These are phyloP conservation scores for Lynx canadensis DNA, from an alignment of 2,113 vertebrate species.

Conservation along the genomic window DNA sequence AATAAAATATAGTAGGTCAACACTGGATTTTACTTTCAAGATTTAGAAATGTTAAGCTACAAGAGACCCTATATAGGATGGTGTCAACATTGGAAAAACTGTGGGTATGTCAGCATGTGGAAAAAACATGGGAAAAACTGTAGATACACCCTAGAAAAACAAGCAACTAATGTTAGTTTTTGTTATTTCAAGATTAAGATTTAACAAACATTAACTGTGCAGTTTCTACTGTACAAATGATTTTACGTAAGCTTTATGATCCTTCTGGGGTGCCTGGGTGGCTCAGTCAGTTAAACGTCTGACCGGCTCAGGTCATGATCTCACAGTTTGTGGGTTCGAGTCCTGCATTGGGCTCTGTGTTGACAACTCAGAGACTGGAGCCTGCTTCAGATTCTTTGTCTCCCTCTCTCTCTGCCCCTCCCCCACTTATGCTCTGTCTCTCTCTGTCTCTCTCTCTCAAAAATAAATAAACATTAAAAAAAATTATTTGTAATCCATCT, in stretches of 20 bases:
- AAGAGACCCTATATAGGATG: not conserved
- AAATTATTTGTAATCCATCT: conserved; percentile 20
- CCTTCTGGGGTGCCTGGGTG: not conserved
- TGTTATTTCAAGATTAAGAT: conserved; percentile 41
- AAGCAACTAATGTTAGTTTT: conserved; percentile 32
- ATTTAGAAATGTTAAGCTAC: conserved; percentile 43
- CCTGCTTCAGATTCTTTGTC: no score
- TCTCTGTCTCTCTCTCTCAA: no score
- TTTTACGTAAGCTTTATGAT: conserved; percentile 26
- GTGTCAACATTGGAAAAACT: conserved; percentile 22
- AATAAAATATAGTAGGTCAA: conserved; percentile 46
- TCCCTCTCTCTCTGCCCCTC: no score
- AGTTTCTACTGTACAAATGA: not conserved
- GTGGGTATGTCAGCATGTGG: no score
- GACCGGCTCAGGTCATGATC: no score
- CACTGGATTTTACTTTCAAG: conserved; percentile 25
- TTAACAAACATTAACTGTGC: conserved; percentile 35
- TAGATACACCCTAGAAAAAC: not conserved
- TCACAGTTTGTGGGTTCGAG: no score
- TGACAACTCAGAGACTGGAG: no score
- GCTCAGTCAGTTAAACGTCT: no score
- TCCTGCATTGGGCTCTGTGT: no score
- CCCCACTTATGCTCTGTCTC: no score
- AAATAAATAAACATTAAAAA: no score
- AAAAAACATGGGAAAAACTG: no score